phyloP scores from a whole-genome alignment of 2,113 vertebrate species.

The Melanocharis versteri region DNA sequence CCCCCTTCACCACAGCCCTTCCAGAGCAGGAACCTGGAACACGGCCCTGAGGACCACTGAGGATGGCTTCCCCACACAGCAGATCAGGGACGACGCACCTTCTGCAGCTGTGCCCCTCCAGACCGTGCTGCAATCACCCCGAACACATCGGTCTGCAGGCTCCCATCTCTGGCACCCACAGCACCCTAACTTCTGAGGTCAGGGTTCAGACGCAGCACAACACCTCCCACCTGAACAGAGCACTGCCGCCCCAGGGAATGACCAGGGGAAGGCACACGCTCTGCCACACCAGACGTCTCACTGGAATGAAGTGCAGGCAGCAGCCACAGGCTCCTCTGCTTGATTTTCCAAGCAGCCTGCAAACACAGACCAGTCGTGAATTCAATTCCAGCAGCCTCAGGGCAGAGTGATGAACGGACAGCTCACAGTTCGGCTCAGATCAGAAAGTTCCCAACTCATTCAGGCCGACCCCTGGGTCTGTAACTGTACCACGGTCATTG shows the following conservation, averaged over 20 bases:
- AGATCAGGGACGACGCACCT: accelerated
- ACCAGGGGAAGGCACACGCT: accelerated
- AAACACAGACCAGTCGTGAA: too few relatives aligned
- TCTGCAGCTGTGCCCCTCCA: accelerated
- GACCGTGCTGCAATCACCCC: accelerated
- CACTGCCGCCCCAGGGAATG: not conserved
- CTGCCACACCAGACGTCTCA: accelerated
- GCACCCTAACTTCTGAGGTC: accelerated
- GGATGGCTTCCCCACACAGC: accelerated
- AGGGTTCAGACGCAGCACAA: accelerated
- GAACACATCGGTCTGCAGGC: accelerated
- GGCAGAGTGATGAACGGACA: accelerated
- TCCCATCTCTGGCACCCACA: not conserved
- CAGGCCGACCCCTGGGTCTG: not conserved
- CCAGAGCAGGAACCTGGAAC: not conserved
- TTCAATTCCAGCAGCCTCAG: not conserved
- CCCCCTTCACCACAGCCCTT: accelerated
- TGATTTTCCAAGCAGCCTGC: not conserved
- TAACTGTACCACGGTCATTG: not conserved
- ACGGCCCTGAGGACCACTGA: accelerated
- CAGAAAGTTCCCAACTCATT: not conserved
- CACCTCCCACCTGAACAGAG: accelerated
- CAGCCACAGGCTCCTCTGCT: not conserved
- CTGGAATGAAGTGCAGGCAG: accelerated
- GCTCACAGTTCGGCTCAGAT: not conserved